Conservation (phyloP, 2,113 vertebrate species). For the Erythrocercus mccallii region DNA sequence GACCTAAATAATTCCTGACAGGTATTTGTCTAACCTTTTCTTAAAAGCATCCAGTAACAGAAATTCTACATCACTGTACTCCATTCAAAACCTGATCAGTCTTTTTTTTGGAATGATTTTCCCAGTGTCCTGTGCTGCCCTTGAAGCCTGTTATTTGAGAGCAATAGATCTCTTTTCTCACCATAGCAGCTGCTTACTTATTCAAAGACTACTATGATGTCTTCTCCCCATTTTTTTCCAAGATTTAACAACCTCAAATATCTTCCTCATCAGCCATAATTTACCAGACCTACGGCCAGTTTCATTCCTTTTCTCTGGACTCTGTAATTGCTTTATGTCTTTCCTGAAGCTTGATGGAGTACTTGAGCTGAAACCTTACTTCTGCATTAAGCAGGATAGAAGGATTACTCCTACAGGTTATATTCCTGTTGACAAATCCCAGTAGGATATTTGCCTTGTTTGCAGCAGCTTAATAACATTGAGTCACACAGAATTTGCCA, state of each 20-base stretch:
- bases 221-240: background rate
- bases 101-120: background rate
- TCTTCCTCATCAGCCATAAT: background rate
- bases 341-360: constrained; percentile 49
- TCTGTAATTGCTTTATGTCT: constrained; percentile 9
- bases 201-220: background rate
- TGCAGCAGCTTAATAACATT: constrained; percentile 38
- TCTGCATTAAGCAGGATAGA: background rate
- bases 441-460: constrained; percentile 35
- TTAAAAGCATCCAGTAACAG: constrained; percentile 14
- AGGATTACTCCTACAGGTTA: constrained; percentile 50
- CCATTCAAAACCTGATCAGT: background rate
- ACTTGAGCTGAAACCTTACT: constrained; percentile 26
- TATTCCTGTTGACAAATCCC: constrained; percentile 37
- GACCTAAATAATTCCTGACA: constrained; percentile 27
- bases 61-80: constrained; percentile 7
- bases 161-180: background rate
- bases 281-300: background rate
- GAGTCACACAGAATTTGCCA: constrained; percentile 51
- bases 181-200: background rate
- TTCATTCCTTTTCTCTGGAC: background rate
- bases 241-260: background rate
- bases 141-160: background rate
- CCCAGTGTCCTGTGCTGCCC: background rate
- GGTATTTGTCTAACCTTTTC: constrained; percentile 38